These are phyloP conservation scores for Axinella damicornis DNA, from an alignment of 37 sponge, comb jelly and placozoan genomes.

Conservation along the genomic window DNA sequence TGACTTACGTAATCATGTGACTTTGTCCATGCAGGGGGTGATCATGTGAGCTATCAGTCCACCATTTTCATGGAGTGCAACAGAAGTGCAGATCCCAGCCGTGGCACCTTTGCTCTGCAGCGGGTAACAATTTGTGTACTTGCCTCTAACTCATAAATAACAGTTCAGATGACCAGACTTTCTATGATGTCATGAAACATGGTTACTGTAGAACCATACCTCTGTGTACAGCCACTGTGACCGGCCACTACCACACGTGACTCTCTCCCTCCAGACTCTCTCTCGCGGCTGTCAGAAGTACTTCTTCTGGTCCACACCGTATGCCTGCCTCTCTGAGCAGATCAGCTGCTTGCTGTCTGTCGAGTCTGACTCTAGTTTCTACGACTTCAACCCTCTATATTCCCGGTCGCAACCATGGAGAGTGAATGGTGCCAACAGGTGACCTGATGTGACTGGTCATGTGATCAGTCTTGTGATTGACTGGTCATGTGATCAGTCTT, in stretches of 20 bases:
- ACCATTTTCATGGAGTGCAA: conserved; percentile 35
- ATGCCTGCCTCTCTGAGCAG: conserved; percentile 37
- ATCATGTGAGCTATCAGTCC: conserved; percentile 1
- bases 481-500: too few relatives aligned
- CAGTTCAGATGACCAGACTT: too few relatives aligned
- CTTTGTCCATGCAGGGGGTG: too few relatives aligned
- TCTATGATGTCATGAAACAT: too few relatives aligned
- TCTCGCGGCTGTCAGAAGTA: conserved; percentile 25
- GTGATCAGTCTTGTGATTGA: too few relatives aligned
- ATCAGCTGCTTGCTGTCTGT: conserved; percentile 18
- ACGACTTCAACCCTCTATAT: conserved; percentile 46
- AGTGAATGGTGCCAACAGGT: not conserved
- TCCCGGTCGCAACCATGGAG: conserved; percentile 17
- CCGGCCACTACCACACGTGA: not conserved
- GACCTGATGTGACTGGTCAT: too few relatives aligned
- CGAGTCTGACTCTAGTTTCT: not conserved
- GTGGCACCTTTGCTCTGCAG: not conserved
- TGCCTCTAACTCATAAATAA: too few relatives aligned
- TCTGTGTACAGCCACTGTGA: too few relatives aligned
- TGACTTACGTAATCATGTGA: too few relatives aligned
- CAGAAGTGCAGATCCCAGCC: not conserved
- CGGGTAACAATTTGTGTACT: not conserved
- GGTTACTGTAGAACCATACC: too few relatives aligned
- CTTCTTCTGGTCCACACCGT: conserved; percentile 58
- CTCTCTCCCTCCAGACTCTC: not conserved